phyloP scores from a whole-genome alignment of 2,797 vertebrate species.

The Percopsis omiscomaycus region DNA sequence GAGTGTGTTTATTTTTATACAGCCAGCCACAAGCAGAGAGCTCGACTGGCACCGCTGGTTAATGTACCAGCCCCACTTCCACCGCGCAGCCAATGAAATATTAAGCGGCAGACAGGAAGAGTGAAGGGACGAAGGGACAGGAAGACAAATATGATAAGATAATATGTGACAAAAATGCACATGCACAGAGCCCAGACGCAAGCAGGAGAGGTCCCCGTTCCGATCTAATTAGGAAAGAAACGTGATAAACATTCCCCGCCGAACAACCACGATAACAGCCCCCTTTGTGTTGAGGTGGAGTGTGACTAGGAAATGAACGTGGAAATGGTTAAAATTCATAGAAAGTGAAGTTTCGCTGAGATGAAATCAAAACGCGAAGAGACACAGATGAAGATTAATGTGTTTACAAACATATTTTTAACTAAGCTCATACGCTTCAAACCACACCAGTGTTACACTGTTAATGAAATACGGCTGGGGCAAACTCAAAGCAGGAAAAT shows the following conservation, averaged over 20 bases:
- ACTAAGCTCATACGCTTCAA: background rate
- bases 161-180: slow-evolving; percentile 63
- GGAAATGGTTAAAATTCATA: slow-evolving; percentile 5
- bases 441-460: background rate
- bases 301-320: background rate
- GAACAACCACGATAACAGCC: slow-evolving; percentile 4
- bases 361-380: slow-evolving; percentile 8
- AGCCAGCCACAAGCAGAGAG: slow-evolving; percentile 85
- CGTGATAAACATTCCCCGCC: slow-evolving; percentile 5
- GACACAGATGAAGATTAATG: background rate
- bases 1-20: slow-evolving; percentile 91
- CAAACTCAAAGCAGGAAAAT: background rate
- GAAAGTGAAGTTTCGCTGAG: slow-evolving; percentile 4
- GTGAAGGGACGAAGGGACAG: slow-evolving; percentile 51
- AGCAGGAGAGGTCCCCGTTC: slow-evolving; percentile 20
- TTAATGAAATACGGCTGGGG: slow-evolving; percentile 5
- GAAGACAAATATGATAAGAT: slow-evolving; percentile 55
- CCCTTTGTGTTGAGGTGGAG: background rate
- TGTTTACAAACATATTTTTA: background rate
- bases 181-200: slow-evolving; percentile 20
- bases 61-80: slow-evolving; percentile 69
- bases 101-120: slow-evolving; percentile 64
- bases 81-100: slow-evolving; percentile 74
- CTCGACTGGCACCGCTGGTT: slow-evolving; percentile 78
- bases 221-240: slow-evolving; percentile 35